These are phyloP conservation scores for Apodemia duryi DNA, from an alignment of 2,888 invertebrate genomes.

Conservation along the genomic window DNA sequence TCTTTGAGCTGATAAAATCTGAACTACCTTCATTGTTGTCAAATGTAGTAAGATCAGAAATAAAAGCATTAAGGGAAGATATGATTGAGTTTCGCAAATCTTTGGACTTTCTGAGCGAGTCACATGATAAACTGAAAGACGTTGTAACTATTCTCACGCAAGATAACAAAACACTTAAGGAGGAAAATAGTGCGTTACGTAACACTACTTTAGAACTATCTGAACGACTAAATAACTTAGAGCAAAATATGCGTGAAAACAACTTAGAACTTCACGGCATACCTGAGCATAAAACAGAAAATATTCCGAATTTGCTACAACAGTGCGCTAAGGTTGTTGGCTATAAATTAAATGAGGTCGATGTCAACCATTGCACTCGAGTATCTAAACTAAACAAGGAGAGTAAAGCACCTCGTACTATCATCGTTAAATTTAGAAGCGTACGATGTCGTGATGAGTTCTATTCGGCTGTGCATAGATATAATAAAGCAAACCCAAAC, in stretches of 20 bases:
- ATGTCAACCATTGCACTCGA: background rate
- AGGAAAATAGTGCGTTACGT: background rate
- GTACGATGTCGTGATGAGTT: conserved; percentile 2
- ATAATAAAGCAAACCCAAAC: conserved; percentile 14
- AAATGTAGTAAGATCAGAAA: background rate
- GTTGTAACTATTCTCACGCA: background rate
- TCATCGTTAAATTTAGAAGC: conserved; percentile 9
- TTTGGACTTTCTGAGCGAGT: conserved; percentile 4
- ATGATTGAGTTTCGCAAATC: conserved; percentile 5
- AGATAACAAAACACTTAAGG: background rate
- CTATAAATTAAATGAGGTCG: background rate
- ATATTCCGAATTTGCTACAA: conserved; percentile 2
- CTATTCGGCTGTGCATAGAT: conserved; percentile 11
- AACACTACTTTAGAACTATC: background rate
- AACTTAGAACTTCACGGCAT: conserved; percentile 7
- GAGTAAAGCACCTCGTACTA: conserved; percentile 2
- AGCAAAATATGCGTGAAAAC: conserved; percentile 16
- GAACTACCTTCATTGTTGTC: conserved; percentile 3
- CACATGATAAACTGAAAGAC: conserved; percentile 12
- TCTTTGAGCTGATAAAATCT: conserved; percentile 5
- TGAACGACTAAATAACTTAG: conserved; percentile 11
- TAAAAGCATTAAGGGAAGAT: conserved; percentile 1
- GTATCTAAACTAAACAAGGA: conserved; percentile 14
- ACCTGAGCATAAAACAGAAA: conserved; percentile 2
- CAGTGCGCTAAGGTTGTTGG: conserved; percentile 9